phyloP scores from a whole-genome alignment of 2,113 vertebrate genomes.

The Heterochromis multidens region DNA sequence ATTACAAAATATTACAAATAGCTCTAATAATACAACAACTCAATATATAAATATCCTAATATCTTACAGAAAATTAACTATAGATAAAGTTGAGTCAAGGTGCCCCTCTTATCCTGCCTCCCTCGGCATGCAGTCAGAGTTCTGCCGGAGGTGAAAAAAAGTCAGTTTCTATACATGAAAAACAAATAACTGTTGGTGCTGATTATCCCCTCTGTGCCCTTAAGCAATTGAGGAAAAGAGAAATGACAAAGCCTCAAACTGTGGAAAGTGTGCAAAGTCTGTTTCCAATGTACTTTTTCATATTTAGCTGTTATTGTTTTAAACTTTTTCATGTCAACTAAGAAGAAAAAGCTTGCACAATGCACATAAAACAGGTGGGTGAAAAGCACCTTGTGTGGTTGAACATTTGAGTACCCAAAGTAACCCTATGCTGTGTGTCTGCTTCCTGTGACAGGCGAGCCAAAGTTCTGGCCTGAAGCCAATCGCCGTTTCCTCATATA shows the following conservation, averaged over 20 bases:
- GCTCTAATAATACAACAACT: no score
- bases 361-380: background rate
- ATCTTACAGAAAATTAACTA: no score
- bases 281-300: background rate
- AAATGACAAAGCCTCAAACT: background rate
- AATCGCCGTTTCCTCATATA: conserved; percentile 90
- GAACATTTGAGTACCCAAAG: background rate
- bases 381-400: background rate
- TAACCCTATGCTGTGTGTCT: background rate
- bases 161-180: background rate
- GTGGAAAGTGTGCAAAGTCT: background rate
- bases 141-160: no score
- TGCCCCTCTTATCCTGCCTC: no score
- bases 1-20: no score
- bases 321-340: background rate
- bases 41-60: no score
- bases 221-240: background rate
- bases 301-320: background rate
- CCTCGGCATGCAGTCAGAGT: no score
- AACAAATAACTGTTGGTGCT: background rate
- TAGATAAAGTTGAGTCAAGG: no score
- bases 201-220: background rate
- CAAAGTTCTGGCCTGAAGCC: conserved; percentile 90
- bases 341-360: background rate
- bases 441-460: conserved; percentile 78